Base-by-base conservation (phyloP, 1,140 invertebrate genomes). In the Pissodes strobi region DNA sequence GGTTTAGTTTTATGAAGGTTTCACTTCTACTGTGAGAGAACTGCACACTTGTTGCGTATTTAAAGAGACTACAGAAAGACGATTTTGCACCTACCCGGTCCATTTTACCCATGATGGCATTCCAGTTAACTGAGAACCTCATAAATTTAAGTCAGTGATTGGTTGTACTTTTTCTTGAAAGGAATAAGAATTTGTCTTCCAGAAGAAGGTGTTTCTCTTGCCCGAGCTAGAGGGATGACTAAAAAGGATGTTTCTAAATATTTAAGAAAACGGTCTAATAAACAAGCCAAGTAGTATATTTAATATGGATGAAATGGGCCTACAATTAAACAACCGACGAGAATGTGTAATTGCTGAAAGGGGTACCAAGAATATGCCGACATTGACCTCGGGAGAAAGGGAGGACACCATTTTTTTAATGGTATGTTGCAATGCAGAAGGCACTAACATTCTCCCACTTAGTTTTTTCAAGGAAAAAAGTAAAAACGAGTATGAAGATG, bases 391-490 rank as follows among this genome's bases (percentile, higher is more conserved):
- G 23, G 39, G 56, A 0, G 74, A 78, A 69, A 78, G 75, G 66
- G 71, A 73, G n/a, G 76, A 78, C 66, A 79, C 69, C 1, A 67
- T 79, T 5, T 69, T 66, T 10, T 41, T 77, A 18, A 60, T 78
- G 17, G 67, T 58, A 12, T 74, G 74, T 58, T 70, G 66, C 66
- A 72, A 73, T 59, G 72, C 71, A 6, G 62, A 60, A 17, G 71
- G 72, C 3, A 65, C 38, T 41, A 78, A 75, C 53, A 38, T 77
- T 10, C 69, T 73, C 8, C 73, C 75, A 0, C 59, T 59, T 34
- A 22, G 67, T 6, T 72, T 79, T 39, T 69, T 75, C 1, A 77
- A 77, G 67, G 79, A 78, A 55, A 73, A 73, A 45, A 70, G 74
- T 60, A 76, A 73, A 39, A 34, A 68, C 17, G 73, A 79, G 56